Evolutionary conservation across 2,797 vertebrate species (phyloP).

Genomic region (Galagoides demidoff): DNA sequence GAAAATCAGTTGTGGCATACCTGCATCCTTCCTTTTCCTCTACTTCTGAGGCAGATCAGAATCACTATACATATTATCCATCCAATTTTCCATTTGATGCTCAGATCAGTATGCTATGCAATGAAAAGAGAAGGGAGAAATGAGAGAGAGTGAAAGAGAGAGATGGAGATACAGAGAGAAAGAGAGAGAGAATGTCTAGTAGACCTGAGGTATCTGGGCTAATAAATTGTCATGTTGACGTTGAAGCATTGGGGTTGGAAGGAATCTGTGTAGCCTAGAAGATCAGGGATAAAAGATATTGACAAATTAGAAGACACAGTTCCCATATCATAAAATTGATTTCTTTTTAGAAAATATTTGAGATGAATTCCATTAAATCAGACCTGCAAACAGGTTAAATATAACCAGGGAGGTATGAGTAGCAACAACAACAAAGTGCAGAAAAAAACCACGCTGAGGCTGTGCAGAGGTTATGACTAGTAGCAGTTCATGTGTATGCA

Average conservation of each 20-base stretch:
- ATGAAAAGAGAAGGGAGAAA: background rate
- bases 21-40: background rate
- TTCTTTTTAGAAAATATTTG: slow-evolving; percentile 23
- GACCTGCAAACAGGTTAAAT: background rate
- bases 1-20: background rate
- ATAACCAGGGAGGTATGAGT: background rate
- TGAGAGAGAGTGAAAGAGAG: background rate
- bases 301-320: background rate
- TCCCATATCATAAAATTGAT: background rate
- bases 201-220: background rate
- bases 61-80: background rate
- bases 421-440: background rate
- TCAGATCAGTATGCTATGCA: background rate
- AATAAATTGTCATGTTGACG: background rate
- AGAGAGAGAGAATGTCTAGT: background rate
- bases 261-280: background rate
- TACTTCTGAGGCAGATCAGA: background rate
- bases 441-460: background rate
- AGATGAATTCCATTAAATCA: background rate
- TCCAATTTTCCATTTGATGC: background rate
- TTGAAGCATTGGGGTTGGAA: background rate
- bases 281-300: background rate
- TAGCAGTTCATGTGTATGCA: background rate
- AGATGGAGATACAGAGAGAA: background rate
- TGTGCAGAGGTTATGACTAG: background rate